These are phyloP conservation scores for Epinephelus moara DNA, from an alignment of 2,113 vertebrate species.

Conservation along the genomic window DNA sequence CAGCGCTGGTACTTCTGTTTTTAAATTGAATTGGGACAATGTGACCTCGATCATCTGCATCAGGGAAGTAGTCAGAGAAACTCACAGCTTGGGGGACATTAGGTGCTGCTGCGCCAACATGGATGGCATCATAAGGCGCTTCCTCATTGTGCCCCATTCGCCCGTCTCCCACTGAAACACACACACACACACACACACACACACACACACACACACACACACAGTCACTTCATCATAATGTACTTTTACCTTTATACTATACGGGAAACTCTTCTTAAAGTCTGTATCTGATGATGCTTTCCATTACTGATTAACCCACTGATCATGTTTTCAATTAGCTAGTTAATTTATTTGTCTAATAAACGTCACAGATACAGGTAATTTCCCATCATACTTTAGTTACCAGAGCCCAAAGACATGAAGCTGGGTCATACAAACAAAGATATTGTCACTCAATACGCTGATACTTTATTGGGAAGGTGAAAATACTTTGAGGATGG, in stretches of 20 bases:
- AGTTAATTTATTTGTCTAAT: neutral
- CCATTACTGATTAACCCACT: no score
- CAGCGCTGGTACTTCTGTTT: neutral
- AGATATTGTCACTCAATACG: neutral
- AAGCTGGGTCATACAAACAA: neutral
- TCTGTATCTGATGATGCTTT: neutral
- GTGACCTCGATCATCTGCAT: constrained; percentile 4
- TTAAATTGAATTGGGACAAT: neutral
- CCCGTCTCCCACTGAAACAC: constrained; percentile 95
- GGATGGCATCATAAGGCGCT: constrained; percentile 97
- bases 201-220: neutral
- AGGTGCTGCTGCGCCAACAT: constrained; percentile 96
- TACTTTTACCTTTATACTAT: no score
- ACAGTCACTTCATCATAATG: neutral
- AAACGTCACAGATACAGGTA: neutral
- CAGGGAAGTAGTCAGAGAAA: constrained; percentile 33
- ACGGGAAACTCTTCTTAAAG: neutral
- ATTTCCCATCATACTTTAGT: neutral
- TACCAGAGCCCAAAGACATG: neutral
- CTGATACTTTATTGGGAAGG: neutral
- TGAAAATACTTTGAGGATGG: neutral
- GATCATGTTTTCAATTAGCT: neutral
- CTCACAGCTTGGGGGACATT: constrained; percentile 96
- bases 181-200: constrained; percentile 26
- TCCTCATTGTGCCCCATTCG: constrained; percentile 91